A percentile compares a stretch with the other conserved stretches of the same genome.
phyloP scores from a whole-genome alignment of 2,888 invertebrate genomes.

The Microchrysa polita region DNA sequence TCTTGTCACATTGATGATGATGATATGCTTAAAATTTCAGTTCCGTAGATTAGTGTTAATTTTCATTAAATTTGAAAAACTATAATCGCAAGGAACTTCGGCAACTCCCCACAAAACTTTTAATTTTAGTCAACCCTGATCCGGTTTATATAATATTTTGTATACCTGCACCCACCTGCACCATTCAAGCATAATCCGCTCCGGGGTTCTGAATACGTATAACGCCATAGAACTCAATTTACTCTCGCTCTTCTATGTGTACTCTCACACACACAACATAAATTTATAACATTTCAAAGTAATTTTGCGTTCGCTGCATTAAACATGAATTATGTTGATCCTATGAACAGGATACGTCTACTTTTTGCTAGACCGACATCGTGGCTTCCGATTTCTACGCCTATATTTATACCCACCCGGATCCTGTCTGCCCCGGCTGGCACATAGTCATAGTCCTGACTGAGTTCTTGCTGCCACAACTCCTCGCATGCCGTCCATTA shows the following conservation, averaged over 20 bases:
- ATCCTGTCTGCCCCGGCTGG: not conserved
- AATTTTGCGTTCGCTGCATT: conserved; percentile 50
- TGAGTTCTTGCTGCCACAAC: not conserved
- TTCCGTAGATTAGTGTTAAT: no score
- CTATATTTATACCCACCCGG: no score
- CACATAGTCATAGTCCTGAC: not conserved
- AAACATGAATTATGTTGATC: conserved; percentile 50
- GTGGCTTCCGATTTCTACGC: conserved; percentile 32
- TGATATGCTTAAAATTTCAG: no score
- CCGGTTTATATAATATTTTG: no score
- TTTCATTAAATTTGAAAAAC: no score
- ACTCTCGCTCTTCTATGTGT: no score
- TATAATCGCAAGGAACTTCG: no score
- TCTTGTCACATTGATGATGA: no score
- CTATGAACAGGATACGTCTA: conserved; percentile 46
- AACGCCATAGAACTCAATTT: conserved; percentile 17
- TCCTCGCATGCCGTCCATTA: conserved; percentile 14
- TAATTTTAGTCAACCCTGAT: not conserved
- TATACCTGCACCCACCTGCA: conserved; percentile 8
- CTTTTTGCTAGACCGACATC: conserved; percentile 31
- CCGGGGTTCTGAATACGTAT: not conserved
- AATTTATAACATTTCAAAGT: conserved; percentile 50
- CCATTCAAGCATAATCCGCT: not conserved
- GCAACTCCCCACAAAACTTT: not conserved
- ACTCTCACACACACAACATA: conserved; percentile 37